Evolutionary conservation across 2,797 vertebrate species (phyloP), one percentile per base, ranked within the genome.

Genomic region (Mus spretus): DNA sequence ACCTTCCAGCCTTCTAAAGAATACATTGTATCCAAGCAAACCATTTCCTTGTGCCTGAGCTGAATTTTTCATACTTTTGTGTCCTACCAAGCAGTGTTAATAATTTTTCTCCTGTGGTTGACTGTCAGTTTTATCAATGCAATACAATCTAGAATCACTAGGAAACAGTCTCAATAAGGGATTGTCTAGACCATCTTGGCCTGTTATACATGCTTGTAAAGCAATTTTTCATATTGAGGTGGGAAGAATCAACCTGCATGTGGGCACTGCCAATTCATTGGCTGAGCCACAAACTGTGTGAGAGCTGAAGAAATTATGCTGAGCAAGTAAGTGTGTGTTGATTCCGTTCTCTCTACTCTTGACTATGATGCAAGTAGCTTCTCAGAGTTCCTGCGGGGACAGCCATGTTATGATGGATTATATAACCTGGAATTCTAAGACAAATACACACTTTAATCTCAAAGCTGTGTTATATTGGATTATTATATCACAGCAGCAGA

Each of bases 1-100:
- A 78, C 22, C 84, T 93, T 80, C 57, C 55, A 82, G 26, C 4
- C 31, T 91, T 97, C 53, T 80, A 84, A 82, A 87, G 86, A 79
- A 13, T 61, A 22, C 75, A 34, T 13, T 93, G 6, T 37, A 80
- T 57, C 17, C 20, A 89, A 67, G 44, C 10, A 95, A 95, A 96
- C 92, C 0, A 74, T 93, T 94, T 90, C 28, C 84, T 79, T 34
- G 65, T 75, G 65, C 88, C 61, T 75, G n/a, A 90, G 53, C 24
- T 87, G 20, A 72, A 89, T 91, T 61, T 6, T 3, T 78, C 44
- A n/a, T 20, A 19, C 9, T 70, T 81, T 47, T 95, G 50, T 44
- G 15, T 40, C 53, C 14, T 93, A 34, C 11, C 50, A 72, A 55
- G 20, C 3, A 34, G 3, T 94, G 86, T 82, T 13, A 40, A 88